Conservation (phyloP, 1,140 invertebrate genomes). For the Proctacanthus coquilletti region DNA sequence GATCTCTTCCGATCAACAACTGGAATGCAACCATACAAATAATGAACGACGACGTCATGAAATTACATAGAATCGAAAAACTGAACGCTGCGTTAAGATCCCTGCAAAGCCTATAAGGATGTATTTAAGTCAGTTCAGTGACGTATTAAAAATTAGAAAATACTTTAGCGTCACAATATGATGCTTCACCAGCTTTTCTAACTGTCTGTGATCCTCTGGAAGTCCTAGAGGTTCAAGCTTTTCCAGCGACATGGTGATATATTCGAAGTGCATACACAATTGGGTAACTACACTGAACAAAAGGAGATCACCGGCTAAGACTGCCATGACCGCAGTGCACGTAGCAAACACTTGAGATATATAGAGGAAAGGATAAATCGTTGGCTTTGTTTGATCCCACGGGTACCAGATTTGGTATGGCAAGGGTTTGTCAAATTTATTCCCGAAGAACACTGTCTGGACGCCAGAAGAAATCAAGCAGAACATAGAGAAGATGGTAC, state of each 20-base stretch:
- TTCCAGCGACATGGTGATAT: conserved; percentile 14
- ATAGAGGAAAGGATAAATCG: conserved; percentile 19
- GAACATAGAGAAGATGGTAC: conserved; percentile 18
- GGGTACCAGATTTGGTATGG: conserved; percentile 26
- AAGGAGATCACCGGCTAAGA: conserved; percentile 20
- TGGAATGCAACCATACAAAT: conserved; percentile 24
- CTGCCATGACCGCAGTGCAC: conserved; percentile 22
- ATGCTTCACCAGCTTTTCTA: conserved; percentile 14
- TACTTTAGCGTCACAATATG: no score
- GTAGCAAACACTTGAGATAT: conserved; percentile 21
- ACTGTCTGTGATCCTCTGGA: conserved; percentile 10
- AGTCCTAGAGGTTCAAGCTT: conserved; percentile 10
- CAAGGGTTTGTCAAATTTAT: conserved; percentile 18
- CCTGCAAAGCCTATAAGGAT: conserved; percentile 15
- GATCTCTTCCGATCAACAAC: conserved; percentile 14
- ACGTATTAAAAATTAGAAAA: no score
- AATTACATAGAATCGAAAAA: conserved; percentile 15
- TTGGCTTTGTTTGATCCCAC: conserved; percentile 13
- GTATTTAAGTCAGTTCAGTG: no score
- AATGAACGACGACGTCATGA: conserved; percentile 20
- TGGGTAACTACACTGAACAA: conserved; percentile 23
- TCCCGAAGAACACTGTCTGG: conserved; percentile 17
- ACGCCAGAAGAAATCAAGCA: conserved; percentile 21
- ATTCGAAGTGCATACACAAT: conserved; percentile 24
- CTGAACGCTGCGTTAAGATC: conserved; percentile 17